These are phyloP conservation scores for Cryptosula pallasiana DNA, from an alignment of 2,888 invertebrate genomes.

Conservation along the genomic window DNA sequence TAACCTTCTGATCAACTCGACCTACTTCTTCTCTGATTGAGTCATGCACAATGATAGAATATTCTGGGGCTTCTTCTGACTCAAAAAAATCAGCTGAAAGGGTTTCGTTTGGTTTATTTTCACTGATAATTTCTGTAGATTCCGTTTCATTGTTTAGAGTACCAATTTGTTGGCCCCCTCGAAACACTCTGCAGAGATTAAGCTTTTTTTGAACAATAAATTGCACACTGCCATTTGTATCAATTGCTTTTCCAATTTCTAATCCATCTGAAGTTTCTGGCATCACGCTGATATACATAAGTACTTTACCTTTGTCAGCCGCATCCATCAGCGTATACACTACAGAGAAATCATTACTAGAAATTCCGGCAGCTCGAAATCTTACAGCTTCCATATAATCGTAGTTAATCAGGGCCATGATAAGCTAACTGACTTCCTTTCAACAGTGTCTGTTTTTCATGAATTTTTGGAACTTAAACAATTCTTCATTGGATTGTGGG, in stretches of 20 bases:
- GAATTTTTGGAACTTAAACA: too few species aligned
- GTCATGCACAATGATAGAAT: not conserved
- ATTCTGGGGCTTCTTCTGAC: not conserved
- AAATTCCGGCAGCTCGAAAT: not conserved
- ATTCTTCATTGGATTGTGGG: too few species aligned
- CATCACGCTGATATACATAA: not conserved
- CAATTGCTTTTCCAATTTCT: not conserved
- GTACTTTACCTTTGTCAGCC: not conserved
- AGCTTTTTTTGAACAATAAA: too few species aligned
- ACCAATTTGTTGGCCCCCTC: too few species aligned
- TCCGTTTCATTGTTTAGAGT: too few species aligned
- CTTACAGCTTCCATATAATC: not conserved
- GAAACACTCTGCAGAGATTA: too few species aligned
- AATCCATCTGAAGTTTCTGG: not conserved
- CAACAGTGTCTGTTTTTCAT: too few species aligned
- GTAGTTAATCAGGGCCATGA: too few species aligned
- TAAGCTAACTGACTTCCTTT: too few species aligned
- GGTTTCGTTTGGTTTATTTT: too few species aligned
- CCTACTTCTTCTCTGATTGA: not conserved
- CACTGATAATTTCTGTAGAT: too few species aligned
- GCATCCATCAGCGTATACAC: not conserved
- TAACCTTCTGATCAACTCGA: not conserved
- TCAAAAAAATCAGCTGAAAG: not conserved
- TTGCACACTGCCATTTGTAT: not conserved
- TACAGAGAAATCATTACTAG: not conserved